Conservation (phyloP, 2,888 invertebrate genomes). For the Diaprepes abbreviatus region DNA sequence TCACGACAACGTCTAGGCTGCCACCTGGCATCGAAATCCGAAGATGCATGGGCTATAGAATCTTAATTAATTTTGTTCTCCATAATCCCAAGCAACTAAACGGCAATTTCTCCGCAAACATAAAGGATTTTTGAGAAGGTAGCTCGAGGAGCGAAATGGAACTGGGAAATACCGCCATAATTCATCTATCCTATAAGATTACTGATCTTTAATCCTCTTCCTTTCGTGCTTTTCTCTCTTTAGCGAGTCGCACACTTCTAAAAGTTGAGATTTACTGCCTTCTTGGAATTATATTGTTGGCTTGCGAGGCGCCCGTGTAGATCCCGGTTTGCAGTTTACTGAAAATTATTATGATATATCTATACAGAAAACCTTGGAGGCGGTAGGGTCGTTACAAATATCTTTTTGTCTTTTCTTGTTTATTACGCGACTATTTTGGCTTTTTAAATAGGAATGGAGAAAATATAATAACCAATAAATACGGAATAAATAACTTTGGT, state of each 20-base stretch:
- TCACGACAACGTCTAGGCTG: slow-evolving; percentile 50
- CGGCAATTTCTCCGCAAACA: slow-evolving; percentile 68
- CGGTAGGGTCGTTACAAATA: slow-evolving; percentile 13
- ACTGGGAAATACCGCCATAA: slow-evolving; percentile 73
- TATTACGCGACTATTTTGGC: slow-evolving; percentile 17
- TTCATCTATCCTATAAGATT: slow-evolving; percentile 80
- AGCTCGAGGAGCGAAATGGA: slow-evolving; percentile 62
- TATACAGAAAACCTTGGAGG: slow-evolving; percentile 52
- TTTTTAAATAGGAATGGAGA: slow-evolving; percentile 3
- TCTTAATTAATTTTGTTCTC: slow-evolving; percentile 68
- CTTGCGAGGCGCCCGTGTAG: slow-evolving; percentile 61
- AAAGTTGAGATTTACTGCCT: slow-evolving; percentile 81
- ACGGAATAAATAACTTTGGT: too few species aligned
- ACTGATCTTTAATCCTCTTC: slow-evolving; percentile 83
- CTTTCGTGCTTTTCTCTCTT: slow-evolving; percentile 70
- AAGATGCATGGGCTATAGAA: slow-evolving; percentile 68
- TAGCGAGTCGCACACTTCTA: slow-evolving; percentile 69
- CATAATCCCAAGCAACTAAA: slow-evolving; percentile 68
- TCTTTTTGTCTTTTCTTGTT: slow-evolving; percentile 30
- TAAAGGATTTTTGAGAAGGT: slow-evolving; percentile 67
- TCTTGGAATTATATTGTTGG: slow-evolving; percentile 77
- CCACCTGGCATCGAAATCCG: slow-evolving; percentile 64
- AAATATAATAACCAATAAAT: too few species aligned
- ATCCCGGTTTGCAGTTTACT: slow-evolving; percentile 66
- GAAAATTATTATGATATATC: slow-evolving; percentile 71